phyloP scores from a whole-genome alignment of 2,888 invertebrate species.

The Synanthedon tipuliformis region DNA sequence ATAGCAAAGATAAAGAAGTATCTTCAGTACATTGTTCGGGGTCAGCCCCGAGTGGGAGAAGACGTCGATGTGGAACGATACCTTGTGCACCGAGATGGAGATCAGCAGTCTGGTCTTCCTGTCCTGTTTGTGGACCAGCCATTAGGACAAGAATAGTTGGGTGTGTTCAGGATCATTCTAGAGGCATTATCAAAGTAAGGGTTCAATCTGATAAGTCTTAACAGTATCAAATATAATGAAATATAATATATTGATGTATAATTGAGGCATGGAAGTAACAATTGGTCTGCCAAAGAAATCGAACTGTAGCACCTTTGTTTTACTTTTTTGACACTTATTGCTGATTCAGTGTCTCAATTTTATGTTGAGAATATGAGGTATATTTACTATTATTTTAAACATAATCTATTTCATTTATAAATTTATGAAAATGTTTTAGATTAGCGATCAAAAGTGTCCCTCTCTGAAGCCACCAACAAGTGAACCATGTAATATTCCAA shows the following conservation, averaged over 20 bases:
- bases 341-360: too few species aligned
- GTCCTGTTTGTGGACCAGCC: conserved; percentile 84
- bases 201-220: background rate
- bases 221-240: too few species aligned
- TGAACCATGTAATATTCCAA: conserved; percentile 44
- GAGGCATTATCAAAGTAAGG: conserved; percentile 54
- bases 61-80: conserved; percentile 78
- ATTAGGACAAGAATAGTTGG: conserved; percentile 77
- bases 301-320: too few species aligned
- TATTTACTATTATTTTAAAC: too few species aligned
- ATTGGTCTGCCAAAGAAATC: too few species aligned
- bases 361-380: too few species aligned
- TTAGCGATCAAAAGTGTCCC: conserved; percentile 52
- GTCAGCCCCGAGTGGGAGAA: conserved; percentile 70
- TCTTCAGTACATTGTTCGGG: conserved; percentile 62
- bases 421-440: conserved; percentile 22
- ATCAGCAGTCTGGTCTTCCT: conserved; percentile 80
- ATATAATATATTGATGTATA: background rate
- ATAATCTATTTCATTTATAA: background rate
- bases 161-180: conserved; percentile 74
- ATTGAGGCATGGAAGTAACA: too few species aligned
- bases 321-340: too few species aligned
- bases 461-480: conserved; percentile 35
- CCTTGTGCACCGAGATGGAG: conserved; percentile 89
- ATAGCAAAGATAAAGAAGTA: conserved; percentile 72